Evolutionary conservation across 2,888 invertebrate genomes (phyloP).

Genomic region (Cacoxenus indagator): DNA sequence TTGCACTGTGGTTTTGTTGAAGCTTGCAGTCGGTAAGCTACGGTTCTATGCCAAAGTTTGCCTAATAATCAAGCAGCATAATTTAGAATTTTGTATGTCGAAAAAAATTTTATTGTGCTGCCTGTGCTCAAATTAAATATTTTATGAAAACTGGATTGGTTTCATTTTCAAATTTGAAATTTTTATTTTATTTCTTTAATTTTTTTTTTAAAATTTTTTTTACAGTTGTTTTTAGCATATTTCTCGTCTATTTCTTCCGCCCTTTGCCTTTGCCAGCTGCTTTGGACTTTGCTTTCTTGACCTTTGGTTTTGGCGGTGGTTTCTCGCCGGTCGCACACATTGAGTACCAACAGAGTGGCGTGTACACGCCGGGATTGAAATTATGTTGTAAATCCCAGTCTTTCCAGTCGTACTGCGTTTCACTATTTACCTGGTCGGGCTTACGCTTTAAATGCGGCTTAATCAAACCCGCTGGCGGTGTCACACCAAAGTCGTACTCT

Average conservation of each 20-base stretch:
- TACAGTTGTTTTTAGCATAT: too few relatives aligned
- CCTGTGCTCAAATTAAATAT: too few relatives aligned
- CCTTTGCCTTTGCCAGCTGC: not conserved
- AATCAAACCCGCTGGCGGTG: conserved; percentile 78
- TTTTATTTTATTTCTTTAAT: too few relatives aligned
- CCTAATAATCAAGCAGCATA: not conserved
- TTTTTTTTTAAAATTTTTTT: too few relatives aligned
- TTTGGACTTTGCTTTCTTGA: not conserved
- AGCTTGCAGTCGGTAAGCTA: conserved; percentile 8
- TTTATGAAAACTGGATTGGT: too few relatives aligned
- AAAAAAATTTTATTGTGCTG: not conserved
- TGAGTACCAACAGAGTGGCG: conserved; percentile 45
- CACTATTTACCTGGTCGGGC: conserved; percentile 73
- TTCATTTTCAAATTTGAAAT: too few relatives aligned
- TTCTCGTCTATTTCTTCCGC: not conserved
- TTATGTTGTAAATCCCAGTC: conserved; percentile 69
- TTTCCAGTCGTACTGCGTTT: conserved; percentile 74
- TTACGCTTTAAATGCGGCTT: conserved; percentile 73
- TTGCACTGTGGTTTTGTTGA: not conserved
- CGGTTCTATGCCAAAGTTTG: conserved; percentile 30
- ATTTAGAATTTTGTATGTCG: not conserved
- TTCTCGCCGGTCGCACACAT: conserved; percentile 41
- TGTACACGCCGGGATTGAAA: conserved; percentile 39
- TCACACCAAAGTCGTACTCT: conserved; percentile 79
- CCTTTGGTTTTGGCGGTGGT: not conserved